These are phyloP conservation scores for Capreolus pygargus DNA, from an alignment of 2,113 vertebrate species.

Conservation along the genomic window DNA sequence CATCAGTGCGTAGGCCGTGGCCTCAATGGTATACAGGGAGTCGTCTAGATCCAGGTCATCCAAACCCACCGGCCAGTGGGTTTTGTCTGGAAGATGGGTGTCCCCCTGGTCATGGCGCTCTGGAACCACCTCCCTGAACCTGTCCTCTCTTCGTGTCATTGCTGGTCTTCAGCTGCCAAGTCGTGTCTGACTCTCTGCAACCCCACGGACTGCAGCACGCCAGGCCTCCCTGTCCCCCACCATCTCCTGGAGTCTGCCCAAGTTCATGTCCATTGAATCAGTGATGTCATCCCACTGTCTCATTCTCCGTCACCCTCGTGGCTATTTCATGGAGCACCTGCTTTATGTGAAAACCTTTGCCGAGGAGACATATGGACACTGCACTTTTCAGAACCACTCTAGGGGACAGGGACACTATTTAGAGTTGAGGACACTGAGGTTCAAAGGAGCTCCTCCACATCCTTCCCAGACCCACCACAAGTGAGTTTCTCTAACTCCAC, in stretches of 20 bases:
- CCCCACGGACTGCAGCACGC: neutral
- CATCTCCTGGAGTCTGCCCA: neutral
- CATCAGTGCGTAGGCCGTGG: conserved; percentile 82
- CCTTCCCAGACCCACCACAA: neutral
- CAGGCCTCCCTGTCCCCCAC: neutral
- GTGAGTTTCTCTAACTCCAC: neutral
- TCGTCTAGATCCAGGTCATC: neutral
- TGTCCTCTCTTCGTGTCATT: neutral
- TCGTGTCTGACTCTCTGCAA: neutral
- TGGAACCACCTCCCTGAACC: neutral
- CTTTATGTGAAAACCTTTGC: neutral
- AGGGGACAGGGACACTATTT: neutral
- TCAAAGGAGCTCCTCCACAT: neutral
- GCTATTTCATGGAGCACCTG: neutral
- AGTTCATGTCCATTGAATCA: neutral
- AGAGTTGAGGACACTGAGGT: neutral
- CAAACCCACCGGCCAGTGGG: conserved; percentile 71
- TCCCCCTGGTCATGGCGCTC: neutral
- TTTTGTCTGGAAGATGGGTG: conserved; percentile 46
- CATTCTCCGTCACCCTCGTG: neutral
- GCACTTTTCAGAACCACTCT: neutral
- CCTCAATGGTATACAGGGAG: conserved; percentile 80
- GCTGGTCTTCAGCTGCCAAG: neutral
- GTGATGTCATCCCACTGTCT: neutral
- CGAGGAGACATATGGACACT: neutral